Evolutionary conservation across 2,888 invertebrate genomes (phyloP).

Genomic region (Clistopyga incitator): DNA sequence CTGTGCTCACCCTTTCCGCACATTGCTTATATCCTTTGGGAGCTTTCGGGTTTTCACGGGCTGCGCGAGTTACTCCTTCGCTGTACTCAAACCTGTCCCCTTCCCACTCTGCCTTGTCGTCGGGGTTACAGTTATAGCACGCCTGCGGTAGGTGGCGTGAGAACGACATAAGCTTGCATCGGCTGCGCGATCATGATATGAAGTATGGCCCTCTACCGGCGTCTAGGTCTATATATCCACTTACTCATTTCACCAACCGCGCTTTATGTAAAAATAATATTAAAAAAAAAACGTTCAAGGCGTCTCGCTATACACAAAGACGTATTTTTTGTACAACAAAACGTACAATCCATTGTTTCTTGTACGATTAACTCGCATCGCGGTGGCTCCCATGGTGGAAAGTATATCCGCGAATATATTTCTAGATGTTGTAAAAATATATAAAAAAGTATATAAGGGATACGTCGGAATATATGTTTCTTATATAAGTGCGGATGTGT

Average conservation of each 20-base stretch:
- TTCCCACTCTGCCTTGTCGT: constrained; percentile 5
- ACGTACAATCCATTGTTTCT: too few relatives aligned
- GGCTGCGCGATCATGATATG: constrained; percentile 37
- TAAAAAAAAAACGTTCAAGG: not conserved
- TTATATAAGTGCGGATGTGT: too few relatives aligned
- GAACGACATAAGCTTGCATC: constrained; percentile 36
- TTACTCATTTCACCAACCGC: not conserved
- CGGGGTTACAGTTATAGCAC: constrained; percentile 30
- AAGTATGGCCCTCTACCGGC: constrained; percentile 18
- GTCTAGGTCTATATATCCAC: constrained; percentile 20
- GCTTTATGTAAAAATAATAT: constrained; percentile 8
- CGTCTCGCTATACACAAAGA: not conserved
- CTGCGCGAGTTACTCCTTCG: constrained; percentile 40
- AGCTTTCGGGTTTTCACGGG: constrained; percentile 64
- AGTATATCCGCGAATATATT: too few relatives aligned
- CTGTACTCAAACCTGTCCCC: constrained; percentile 25
- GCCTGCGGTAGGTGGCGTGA: constrained; percentile 20
- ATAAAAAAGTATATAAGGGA: too few relatives aligned
- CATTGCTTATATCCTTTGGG: constrained; percentile 49
- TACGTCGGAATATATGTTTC: too few relatives aligned
- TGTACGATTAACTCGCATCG: too few relatives aligned
- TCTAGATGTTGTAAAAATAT: too few relatives aligned
- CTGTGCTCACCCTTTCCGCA: constrained; percentile 50
- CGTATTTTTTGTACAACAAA: too few relatives aligned
- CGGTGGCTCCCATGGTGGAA: too few relatives aligned